Evolutionary conservation across 1,140 invertebrate genomes (phyloP), one percentile per base, ranked within the genome.

Genomic region (Stegodyphus dumicola): DNA sequence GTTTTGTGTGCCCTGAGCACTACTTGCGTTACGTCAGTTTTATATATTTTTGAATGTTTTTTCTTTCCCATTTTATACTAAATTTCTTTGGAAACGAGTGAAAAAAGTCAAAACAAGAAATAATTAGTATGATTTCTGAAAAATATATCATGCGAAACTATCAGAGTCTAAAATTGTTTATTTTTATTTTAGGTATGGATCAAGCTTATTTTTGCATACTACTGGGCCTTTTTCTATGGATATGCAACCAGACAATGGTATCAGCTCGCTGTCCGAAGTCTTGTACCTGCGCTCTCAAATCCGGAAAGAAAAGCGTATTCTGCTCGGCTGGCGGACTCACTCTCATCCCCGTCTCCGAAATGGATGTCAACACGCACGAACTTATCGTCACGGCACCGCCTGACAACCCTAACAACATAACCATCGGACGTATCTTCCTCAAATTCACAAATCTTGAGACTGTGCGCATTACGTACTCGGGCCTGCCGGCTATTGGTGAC

Each of bases 401-500:
- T n/a, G 90, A 92, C 51, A 90, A 91, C 75, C 92, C 92, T 11
- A 96, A 96, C 90, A 90, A 91, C 69, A 91, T 96, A 9, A 94
- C 94, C 3, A 94, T 96, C 84, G 94, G 95, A 2, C 93, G 95
- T 33, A 93, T 95, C 53, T 95, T 95, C 90, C 91, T 92, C n/a
- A 91, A 92, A 77, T 95, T 95, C 89, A 91, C 90, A 53, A 91
- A 93, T 70, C 91, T 96, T 52, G 93, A 94, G 89, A 94, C 95
- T 89, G 90, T 96, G 5, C 93, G 94, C 88, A 95, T 96, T 66
- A 93, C 93, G 3, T 92, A 93, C 77, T 95, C 94, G 0, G 94
- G 94, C 88, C 91, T 96, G 7, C 95, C 95, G 0, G 94, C 94
- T 15, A 94, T 96, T 81, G 95, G 95, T 0, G 92, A 93, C 84